Evolutionary conservation across 2,113 vertebrate genomes (phyloP).

Genomic region (Paraplagusia blochii): DNA sequence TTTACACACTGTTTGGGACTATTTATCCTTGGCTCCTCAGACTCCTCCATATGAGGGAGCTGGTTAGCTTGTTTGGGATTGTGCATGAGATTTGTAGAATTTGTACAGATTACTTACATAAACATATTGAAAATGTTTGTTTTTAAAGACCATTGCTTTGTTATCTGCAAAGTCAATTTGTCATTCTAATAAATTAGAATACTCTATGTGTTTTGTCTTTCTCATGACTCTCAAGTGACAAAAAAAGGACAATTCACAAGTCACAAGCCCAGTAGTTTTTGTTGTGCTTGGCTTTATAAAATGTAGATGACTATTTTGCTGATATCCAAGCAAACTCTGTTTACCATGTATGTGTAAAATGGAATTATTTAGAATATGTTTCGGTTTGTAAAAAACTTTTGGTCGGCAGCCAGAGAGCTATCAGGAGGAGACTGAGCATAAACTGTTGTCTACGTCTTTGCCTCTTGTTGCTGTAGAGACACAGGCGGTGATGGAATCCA

Average conservation of each 20-base stretch:
- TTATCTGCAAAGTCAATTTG: conserved; percentile 39
- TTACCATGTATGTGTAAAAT: conserved; percentile 57
- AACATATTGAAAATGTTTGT: conserved; percentile 60
- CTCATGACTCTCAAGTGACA: conserved; percentile 43
- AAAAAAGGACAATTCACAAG: conserved; percentile 23
- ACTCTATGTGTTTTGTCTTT: conserved; percentile 33
- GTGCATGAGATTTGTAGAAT: conserved; percentile 54
- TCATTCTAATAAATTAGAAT: conserved; percentile 57
- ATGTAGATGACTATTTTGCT: conserved; percentile 37
- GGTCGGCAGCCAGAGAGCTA: conserved; percentile 67
- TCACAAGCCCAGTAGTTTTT: neutral
- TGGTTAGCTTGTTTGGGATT: conserved; percentile 63
- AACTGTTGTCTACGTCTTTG: conserved; percentile 64
- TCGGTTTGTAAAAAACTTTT: conserved; percentile 60
- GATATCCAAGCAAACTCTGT: conserved; percentile 53
- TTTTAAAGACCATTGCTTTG: conserved; percentile 36
- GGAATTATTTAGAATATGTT: conserved; percentile 61
- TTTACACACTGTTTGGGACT: conserved; percentile 45
- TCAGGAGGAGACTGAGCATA: conserved; percentile 73
- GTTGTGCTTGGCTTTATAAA: conserved; percentile 2
- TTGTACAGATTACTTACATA: conserved; percentile 56
- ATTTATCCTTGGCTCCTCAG: conserved; percentile 62
- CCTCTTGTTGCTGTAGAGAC: conserved; percentile 69
- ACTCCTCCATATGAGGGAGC: conserved; percentile 49
- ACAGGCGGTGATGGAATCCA: conserved; percentile 72